phyloP scores from a whole-genome alignment of 2,888 invertebrate genomes.

The Meliscaeva auricollis region DNA sequence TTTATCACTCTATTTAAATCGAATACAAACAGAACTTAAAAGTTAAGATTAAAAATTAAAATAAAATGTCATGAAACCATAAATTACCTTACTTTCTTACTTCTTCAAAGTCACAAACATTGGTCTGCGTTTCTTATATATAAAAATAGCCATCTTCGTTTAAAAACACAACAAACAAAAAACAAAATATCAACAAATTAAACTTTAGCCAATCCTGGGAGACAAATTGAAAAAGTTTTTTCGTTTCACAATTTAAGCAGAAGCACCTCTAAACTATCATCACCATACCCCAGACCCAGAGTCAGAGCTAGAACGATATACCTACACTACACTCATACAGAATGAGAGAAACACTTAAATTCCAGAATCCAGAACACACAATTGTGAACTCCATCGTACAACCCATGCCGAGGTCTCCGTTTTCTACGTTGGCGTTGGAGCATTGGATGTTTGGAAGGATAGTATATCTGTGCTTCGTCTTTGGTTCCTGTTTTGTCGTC shows the following conservation, averaged over 20 bases:
- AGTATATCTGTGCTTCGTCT: neutral
- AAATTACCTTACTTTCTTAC: constrained; percentile 15
- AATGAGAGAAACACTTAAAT: constrained; percentile 47
- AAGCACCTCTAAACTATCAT: constrained; percentile 46
- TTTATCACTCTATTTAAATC: too few species aligned
- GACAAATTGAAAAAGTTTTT: constrained; percentile 58
- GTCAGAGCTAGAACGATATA: neutral
- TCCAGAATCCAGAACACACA: constrained; percentile 1
- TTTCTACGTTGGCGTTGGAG: constrained; percentile 21
- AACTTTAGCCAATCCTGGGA: constrained; percentile 31
- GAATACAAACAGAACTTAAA: too few species aligned
- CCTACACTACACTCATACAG: too few species aligned
- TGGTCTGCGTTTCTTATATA: neutral
- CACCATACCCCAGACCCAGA: neutral
- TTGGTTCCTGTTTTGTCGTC: constrained; percentile 9
- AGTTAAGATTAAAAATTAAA: constrained; percentile 4
- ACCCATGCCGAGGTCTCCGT: neutral
- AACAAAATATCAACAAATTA: constrained; percentile 37
- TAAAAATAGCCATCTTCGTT: neutral
- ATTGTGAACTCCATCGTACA: neutral
- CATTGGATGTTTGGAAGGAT: neutral
- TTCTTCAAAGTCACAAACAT: neutral
- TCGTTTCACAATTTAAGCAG: constrained; percentile 48
- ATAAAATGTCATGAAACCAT: constrained; percentile 4
- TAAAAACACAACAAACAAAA: neutral